Conservation (phyloP, 1,140 invertebrate genomes). For the Drosophila bocqueti region DNA sequence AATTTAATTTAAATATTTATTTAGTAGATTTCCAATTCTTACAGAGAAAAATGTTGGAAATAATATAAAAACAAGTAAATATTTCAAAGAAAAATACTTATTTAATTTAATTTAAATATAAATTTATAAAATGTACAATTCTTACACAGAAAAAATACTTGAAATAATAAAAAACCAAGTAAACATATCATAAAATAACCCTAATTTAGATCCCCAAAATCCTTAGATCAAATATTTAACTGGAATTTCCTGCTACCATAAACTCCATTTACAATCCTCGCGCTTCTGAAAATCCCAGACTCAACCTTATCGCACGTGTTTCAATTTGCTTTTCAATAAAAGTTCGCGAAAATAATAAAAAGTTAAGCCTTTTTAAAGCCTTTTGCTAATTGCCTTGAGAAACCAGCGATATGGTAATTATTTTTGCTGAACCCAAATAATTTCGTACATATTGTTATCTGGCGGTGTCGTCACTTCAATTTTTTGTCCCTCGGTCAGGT, state of each 20-base stretch:
- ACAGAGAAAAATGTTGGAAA: not conserved
- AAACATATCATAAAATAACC: not conserved
- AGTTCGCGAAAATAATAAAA: conserved; percentile 28
- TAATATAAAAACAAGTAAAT: not conserved
- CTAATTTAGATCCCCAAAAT: not conserved
- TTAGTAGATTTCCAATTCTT: not conserved
- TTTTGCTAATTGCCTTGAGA: conserved; percentile 47
- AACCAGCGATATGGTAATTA: conserved; percentile 41
- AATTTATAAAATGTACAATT: not conserved
- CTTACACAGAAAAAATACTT: not conserved
- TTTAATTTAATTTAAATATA: not conserved
- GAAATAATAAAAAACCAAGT: not conserved
- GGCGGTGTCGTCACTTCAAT: conserved; percentile 44
- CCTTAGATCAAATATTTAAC: not conserved
- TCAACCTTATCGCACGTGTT: conserved; percentile 44
- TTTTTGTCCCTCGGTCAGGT: conserved; percentile 54
- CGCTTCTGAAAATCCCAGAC: conserved; percentile 25
- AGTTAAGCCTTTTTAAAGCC: conserved; percentile 25
- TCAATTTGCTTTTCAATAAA: conserved; percentile 31
- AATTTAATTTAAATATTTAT: not conserved
- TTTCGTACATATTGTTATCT: conserved; percentile 57
- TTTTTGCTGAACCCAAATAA: conserved; percentile 38
- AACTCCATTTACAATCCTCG: conserved; percentile 21
- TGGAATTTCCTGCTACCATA: not conserved
- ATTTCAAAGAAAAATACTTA: not conserved